phyloP scores from a whole-genome alignment of 2,113 vertebrate species.

The Crotalus viridis region DNA sequence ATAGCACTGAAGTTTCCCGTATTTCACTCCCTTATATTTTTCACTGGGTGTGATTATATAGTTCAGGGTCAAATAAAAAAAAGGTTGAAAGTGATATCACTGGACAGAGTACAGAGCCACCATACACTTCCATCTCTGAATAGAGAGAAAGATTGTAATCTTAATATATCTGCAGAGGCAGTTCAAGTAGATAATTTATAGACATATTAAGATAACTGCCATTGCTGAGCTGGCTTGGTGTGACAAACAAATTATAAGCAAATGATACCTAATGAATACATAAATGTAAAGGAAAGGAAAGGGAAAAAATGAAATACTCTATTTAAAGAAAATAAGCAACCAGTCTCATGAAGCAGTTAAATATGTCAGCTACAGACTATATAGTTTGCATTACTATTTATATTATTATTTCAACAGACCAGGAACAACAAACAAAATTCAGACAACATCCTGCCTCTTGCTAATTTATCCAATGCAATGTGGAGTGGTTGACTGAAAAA shows the following conservation, averaged over 20 bases:
- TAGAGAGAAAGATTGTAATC: neutral
- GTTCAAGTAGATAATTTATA: neutral
- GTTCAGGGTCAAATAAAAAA: neutral
- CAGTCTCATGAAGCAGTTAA: neutral
- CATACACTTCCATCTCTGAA: neutral
- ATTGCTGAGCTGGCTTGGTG: neutral
- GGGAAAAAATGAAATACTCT: neutral
- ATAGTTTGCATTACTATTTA: neutral
- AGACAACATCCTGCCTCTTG: neutral
- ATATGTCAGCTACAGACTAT: conserved; percentile 28
- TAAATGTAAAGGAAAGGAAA: neutral
- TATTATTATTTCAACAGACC: neutral
- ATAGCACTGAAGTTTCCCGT: neutral
- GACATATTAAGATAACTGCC: neutral
- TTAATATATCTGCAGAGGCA: neutral
- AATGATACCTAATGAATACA: neutral
- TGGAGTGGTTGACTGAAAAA: neutral
- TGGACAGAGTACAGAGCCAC: neutral
- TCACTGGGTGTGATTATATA: neutral
- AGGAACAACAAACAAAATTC: neutral
- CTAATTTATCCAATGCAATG: neutral
- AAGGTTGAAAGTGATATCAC: neutral
- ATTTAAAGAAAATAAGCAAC: neutral
- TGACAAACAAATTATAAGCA: neutral
- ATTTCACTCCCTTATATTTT: neutral